Conservation (phyloP, 2,888 invertebrate genomes). For the Sphaeridia pumilis region DNA sequence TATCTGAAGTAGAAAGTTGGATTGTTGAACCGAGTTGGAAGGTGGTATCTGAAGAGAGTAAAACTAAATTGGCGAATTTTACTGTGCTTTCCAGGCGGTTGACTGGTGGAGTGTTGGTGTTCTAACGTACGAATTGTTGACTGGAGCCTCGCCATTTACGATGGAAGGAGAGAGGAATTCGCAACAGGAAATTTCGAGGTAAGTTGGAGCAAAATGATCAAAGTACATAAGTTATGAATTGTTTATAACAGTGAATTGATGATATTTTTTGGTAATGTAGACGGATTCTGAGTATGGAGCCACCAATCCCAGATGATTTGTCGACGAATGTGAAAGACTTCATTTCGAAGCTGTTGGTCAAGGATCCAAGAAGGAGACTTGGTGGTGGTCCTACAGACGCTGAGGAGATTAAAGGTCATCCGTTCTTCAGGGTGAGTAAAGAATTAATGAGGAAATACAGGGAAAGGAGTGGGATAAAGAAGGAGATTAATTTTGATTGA, state of each 20-base stretch:
- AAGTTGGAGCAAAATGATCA: conserved; percentile 19
- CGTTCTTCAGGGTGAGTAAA: conserved; percentile 61
- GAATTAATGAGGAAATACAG: neutral
- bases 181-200: conserved; percentile 83
- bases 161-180: conserved; percentile 88
- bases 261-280: conserved; percentile 38
- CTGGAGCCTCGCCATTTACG: conserved; percentile 94
- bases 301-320: conserved; percentile 75
- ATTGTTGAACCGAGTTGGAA: neutral
- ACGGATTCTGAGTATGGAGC: conserved; percentile 75
- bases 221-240: neutral
- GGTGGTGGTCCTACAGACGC: conserved; percentile 78
- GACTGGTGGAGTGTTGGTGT: conserved; percentile 97
- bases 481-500: neutral
- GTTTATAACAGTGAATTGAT: neutral
- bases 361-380: conserved; percentile 75
- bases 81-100: conserved; percentile 55
- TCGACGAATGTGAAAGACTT: conserved; percentile 63
- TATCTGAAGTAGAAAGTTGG: neutral
- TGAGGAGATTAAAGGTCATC: conserved; percentile 75
- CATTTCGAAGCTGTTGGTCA: conserved; percentile 69
- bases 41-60: neutral
- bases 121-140: conserved; percentile 86
- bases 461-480: no score
- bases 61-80: neutral